These are phyloP conservation scores for Himalopsyche japonica DNA, from an alignment of 2,888 invertebrate genomes.

Conservation along the genomic window DNA sequence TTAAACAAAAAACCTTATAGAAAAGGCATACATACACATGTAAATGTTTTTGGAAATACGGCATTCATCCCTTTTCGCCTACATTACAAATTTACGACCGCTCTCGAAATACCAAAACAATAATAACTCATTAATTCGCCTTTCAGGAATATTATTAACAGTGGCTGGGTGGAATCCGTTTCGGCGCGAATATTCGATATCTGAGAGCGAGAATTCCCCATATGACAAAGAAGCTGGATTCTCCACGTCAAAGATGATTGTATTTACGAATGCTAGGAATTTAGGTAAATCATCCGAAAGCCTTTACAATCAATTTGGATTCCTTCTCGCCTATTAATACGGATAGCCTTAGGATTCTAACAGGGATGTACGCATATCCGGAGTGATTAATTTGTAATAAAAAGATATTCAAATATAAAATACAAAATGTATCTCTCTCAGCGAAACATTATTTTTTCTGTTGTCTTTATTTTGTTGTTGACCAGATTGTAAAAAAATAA, in stretches of 20 bases:
- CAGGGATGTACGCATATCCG: no score
- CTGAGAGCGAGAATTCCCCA: not conserved
- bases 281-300: not conserved
- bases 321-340: not conserved
- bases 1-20: no score
- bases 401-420: no score
- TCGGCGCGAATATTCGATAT: not conserved
- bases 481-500: no score
- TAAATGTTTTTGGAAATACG: no score
- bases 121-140: not conserved
- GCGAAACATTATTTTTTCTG: not conserved
- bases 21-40: no score
- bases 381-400: no score
- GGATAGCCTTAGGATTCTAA: not conserved
- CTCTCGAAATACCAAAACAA: not conserved
- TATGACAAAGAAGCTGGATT: not conserved
- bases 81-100: not conserved
- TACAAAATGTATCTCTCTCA: not conserved
- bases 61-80: not conserved
- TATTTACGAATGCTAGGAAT: not conserved
- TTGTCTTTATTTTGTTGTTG: no score
- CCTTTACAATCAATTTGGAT: not conserved
- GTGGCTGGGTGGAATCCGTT: not conserved
- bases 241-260: not conserved
- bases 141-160: not conserved